Evolutionary conservation across 1,140 invertebrate genomes (phyloP), one percentile per base, ranked within the genome.

Genomic region (Lucilia cuprina): DNA sequence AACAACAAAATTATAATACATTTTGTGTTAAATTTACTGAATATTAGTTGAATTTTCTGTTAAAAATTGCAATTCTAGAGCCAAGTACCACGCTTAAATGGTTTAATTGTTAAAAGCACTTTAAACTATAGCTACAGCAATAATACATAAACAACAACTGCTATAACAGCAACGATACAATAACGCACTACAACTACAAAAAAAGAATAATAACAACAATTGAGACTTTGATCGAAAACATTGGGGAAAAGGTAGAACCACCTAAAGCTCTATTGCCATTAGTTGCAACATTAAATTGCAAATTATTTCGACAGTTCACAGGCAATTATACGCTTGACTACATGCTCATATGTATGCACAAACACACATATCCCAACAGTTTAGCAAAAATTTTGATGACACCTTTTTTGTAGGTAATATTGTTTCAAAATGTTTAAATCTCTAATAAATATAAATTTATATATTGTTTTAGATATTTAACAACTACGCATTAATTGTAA

Each of bases 281-380:
- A 78, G 35, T 78, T 78, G 75, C 75, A 78, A 78, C 75, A 78
- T 78, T 78, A 41, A 78, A 78, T 78, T 78, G 75, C 75, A 78
- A 78, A 78, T 78, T 78, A 78, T 78, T 47, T 47, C 35, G 75
- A 41, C 75, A 41, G 75, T 47, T 78, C n/a, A 17, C 75, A 47
- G n/a, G 75, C 75, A 78, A 78, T 78, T 78, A 78, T 41, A 78
- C 35, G 75, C 75, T 78, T 78, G 30, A 78, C 75, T n/a, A 78
- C 34, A 41, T 0, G 34, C 75, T 5, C n/a, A 78, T 78, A n/a
- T 8, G n/a, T 3, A 60, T 60, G 55, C 55, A 60, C 0, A 41
- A 41, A 77, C 35, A 19, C 34, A 78, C 35, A 12, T 47, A 78
- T 47, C 17, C 34, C 14, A 10, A 35, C 74, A 75, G 17, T 55